phyloP scores from a whole-genome alignment of 2,888 invertebrate genomes.

The Euspilapteryx auroguttella region DNA sequence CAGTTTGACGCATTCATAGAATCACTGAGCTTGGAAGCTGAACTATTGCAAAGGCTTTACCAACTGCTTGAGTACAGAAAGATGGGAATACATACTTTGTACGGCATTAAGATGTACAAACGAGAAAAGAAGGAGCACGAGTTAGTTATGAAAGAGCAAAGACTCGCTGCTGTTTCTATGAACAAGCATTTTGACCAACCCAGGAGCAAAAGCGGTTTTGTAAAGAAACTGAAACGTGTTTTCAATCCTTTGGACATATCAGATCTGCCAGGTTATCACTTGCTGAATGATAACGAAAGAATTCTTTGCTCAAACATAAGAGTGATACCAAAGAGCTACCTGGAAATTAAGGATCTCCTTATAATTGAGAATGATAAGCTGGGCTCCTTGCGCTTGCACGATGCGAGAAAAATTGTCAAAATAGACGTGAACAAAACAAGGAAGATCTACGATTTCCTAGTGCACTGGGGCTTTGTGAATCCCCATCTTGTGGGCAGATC shows the following conservation, averaged over 20 bases:
- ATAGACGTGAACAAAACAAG: conserved; percentile 94
- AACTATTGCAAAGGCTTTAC: conserved; percentile 64
- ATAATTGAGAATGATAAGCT: conserved; percentile 76
- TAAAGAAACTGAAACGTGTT: conserved; percentile 29
- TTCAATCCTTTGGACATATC: conserved; percentile 61
- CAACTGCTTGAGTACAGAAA: conserved; percentile 67
- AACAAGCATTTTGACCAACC: conserved; percentile 29
- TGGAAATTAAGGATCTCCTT: conserved; percentile 76
- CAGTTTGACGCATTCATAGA: conserved; percentile 80
- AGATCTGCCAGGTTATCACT: conserved; percentile 78
- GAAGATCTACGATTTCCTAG: conserved; percentile 79
- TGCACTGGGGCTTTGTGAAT: conserved; percentile 70
- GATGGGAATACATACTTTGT: conserved; percentile 70
- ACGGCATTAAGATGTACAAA: conserved; percentile 66
- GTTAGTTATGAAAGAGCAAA: conserved; percentile 50
- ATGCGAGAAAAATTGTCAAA: conserved; percentile 82
- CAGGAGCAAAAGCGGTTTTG: conserved; percentile 15
- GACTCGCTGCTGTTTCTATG: conserved; percentile 27
- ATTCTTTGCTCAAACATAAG: conserved; percentile 76
- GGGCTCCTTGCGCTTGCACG: conserved; percentile 74
- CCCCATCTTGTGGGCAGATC: too few relatives aligned
- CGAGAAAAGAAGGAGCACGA: conserved; percentile 66
- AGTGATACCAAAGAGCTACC: conserved; percentile 75
- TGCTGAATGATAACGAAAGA: conserved; percentile 70
- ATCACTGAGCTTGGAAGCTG: conserved; percentile 70